Evolutionary conservation across 1,140 invertebrate genomes (phyloP), one percentile per base, ranked within the genome.

Genomic region (Stegodyphus dumicola): DNA sequence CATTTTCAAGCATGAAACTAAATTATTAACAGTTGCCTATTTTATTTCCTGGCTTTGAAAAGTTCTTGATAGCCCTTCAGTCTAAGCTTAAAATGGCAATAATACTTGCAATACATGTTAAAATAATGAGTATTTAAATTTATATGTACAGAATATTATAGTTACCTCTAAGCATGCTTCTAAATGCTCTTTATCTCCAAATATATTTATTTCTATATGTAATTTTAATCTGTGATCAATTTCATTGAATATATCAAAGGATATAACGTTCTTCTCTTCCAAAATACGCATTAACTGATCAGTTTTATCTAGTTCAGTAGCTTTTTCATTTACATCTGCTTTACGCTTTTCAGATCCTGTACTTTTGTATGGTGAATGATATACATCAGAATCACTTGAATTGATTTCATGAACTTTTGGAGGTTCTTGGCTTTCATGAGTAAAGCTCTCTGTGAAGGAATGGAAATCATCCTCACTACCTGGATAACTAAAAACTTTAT

Each of bases 161-260:
- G 33, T 18, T 87, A 90, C 90, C 88, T 89, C 73, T 52, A 90
- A 69, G n/a, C 89, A 88, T 77, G 88, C 88, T 52, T 88, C 71
- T 70, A 89, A 88, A 65, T 89, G 87, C 52, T 90, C 89, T 17
- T 88, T 85, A 33, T 88, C 86, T 53, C 88, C 88, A 76, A 90
- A 88, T 70, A 90, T 49, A 48, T 87, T 88, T 85, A 90, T 89
- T 78, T 89, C 88, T 13, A 90, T 87, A 83, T 89, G 88, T n/a
- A 90, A 87, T 51, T 90, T 89, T 7, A 90, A 77, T 17, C 88
- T 87, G 78, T 90, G 89, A 85, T 90, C 88, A 15, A 90, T 83
- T 48, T 88, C 86, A 17, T 86, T 86, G 73, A 89, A 90, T 66
- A 89, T 85, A 53, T 88, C 87, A 76, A 88, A 78, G 54, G 75